Base-by-base conservation (phyloP, 2,888 invertebrate genomes). In the Lithosia quadra region DNA sequence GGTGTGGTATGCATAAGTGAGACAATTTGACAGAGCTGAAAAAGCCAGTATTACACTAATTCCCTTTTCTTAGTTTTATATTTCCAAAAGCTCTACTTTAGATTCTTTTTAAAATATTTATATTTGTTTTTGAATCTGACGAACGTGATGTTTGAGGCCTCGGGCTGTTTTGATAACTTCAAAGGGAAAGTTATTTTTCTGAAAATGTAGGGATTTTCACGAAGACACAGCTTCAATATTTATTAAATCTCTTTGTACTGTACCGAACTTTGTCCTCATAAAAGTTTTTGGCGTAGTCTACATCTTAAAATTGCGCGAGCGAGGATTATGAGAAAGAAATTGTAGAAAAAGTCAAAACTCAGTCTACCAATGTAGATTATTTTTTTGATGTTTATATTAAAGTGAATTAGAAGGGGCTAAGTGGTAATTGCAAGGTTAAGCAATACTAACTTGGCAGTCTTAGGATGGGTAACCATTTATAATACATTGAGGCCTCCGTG, bases 101-200 rank as follows among this genome's bases (percentile, higher is more conserved):
- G 13, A 28, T 9, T 56, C 21, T 34, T 36, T 65, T 59, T 9
- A 49, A 49, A 53, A 28, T 28, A 28, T 4, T 28, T 55, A 11
- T 22, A 36, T 59, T 60, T 66, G 36, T 60, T 36, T 66, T 49
- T 36, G 15, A 21, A 49, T 33, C 60, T 56, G 21, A 61, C 36
- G 18, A 28, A 55, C 24, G 18, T 22, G 39, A 36, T 33, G 21
- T 58, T 67, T 62, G 69, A 55, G 62, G 71, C 59, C 65, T 36
- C 59, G 18, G 63, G 71, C 69, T 43, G 33, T 55, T 67, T 63
- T 57, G 49, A 24, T 57, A 63, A 69, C 53, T 58, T 72, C 72
- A 76, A 75, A 78, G 57, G 11, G 13, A 53, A 18, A 62, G 64
- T 68, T 62, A 65, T 67, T 63, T 10, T 67, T 67, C 34, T 58